These are phyloP conservation scores for Dolichotis patagonum DNA, from an alignment of 2,113 vertebrate species.

Conservation along the genomic window DNA sequence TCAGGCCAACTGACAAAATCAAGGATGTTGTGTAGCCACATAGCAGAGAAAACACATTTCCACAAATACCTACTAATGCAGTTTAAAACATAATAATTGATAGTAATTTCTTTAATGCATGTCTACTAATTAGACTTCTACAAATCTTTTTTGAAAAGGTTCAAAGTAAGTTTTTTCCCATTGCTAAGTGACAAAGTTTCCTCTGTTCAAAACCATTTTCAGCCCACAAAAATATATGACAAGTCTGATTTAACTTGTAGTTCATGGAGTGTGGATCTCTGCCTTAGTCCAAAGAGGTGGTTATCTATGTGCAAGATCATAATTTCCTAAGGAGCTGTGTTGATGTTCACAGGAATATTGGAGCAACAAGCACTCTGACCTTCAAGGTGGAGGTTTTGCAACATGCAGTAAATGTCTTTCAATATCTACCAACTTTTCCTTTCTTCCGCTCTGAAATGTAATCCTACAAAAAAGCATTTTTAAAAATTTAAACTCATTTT, in stretches of 20 bases:
- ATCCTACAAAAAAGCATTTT: background rate
- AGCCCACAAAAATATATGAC: background rate
- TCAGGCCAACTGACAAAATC: background rate
- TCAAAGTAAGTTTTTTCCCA: background rate
- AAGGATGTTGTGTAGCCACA: background rate
- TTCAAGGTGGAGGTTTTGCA: background rate
- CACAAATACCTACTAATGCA: background rate
- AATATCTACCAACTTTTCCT: background rate
- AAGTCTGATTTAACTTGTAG: background rate
- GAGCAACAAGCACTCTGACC: background rate
- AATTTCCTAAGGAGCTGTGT: background rate
- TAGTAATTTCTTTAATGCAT: background rate
- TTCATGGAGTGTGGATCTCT: too few relatives aligned
- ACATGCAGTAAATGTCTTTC: background rate
- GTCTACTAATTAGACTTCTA: conserved; percentile 7
- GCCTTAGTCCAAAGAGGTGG: background rate
- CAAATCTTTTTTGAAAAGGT: background rate
- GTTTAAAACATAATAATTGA: conserved; percentile 24
- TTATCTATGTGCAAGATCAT: background rate
- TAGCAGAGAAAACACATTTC: background rate
- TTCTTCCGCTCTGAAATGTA: conserved; percentile 49
- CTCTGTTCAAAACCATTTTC: background rate
- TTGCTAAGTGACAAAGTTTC: background rate
- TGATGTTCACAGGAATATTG: background rate
- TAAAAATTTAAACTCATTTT: too few relatives aligned